Percentiles rank a stretch among this genome's conserved stretches.
phyloP scores from a whole-genome alignment of 2,113 vertebrate species.

The Eulemur rufifrons region DNA sequence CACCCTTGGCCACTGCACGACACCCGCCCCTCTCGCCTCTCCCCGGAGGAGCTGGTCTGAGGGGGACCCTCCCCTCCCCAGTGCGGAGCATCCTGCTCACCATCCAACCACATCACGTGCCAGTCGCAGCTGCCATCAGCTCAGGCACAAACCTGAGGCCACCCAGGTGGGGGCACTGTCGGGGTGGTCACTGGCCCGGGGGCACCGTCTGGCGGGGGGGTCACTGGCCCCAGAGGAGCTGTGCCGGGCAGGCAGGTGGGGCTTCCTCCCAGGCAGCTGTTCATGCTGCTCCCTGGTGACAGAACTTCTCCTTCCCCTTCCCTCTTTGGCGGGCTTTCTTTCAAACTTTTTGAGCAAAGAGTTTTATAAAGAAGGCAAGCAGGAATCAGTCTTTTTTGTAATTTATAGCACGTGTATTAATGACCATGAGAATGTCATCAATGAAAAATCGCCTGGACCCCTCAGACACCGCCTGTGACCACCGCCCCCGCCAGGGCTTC shows the following conservation, averaged over 20 bases:
- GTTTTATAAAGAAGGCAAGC: neutral
- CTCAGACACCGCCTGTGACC: too few species aligned
- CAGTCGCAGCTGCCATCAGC: too few species aligned
- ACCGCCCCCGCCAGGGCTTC: too few species aligned
- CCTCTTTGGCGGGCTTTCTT: neutral
- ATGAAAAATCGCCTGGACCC: neutral
- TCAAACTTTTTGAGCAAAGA: neutral
- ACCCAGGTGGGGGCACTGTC: neutral
- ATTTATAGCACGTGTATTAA: too few species aligned
- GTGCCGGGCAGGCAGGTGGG: neutral
- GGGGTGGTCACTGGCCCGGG: neutral
- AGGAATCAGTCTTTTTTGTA: neutral
- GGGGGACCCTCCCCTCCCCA: neutral
- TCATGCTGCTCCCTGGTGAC: neutral
- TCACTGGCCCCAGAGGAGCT: neutral
- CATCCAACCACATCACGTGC: neutral
- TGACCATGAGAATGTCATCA: neutral
- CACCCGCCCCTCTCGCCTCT: neutral
- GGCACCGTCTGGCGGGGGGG: neutral
- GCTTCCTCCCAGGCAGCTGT: neutral
- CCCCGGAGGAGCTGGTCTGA: neutral
- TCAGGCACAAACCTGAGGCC: neutral
- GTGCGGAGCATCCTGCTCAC: too few species aligned
- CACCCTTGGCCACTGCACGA: fast-evolving
- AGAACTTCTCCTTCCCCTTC: neutral